phyloP scores from a whole-genome alignment of 2,888 invertebrate species.

The Protophormia terraenovae region DNA sequence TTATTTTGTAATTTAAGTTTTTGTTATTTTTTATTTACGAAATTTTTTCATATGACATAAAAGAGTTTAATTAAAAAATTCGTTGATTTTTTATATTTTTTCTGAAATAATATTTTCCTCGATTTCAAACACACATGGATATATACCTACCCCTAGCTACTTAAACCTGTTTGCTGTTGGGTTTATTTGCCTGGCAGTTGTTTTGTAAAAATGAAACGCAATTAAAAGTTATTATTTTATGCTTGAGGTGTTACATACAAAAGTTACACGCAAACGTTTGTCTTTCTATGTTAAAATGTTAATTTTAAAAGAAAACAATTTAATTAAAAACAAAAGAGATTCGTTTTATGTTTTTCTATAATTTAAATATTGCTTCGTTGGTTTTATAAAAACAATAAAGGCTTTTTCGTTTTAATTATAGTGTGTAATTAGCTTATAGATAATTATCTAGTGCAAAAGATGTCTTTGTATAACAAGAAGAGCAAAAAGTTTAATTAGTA shows the following conservation, averaged over 20 bases:
- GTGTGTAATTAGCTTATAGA: constrained; percentile 8
- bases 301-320: constrained; percentile 55
- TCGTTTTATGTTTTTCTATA: constrained; percentile 12
- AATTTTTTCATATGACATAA: not conserved
- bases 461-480: not conserved
- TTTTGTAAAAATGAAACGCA: constrained; percentile 55
- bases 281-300: constrained; percentile 34
- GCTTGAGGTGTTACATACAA: constrained; percentile 60
- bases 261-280: constrained; percentile 33
- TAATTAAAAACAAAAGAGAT: constrained; percentile 32
- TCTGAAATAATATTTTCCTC: constrained; percentile 17
- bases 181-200: constrained; percentile 5
- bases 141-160: too few relatives aligned
- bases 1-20: not conserved
- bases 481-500: not conserved
- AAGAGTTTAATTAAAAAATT: constrained; percentile 65
- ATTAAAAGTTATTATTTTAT: constrained; percentile 68
- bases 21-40: not conserved
- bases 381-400: not conserved
- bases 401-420: constrained; percentile 29
- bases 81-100: constrained; percentile 60
- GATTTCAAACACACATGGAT: too few relatives aligned
- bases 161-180: not conserved
- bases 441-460: not conserved
- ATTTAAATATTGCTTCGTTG: not conserved